A percentile compares a stretch with the other conserved stretches of the same genome.
phyloP scores from a whole-genome alignment of 2,113 vertebrate genomes.

The Planiliza haematocheilus region DNA sequence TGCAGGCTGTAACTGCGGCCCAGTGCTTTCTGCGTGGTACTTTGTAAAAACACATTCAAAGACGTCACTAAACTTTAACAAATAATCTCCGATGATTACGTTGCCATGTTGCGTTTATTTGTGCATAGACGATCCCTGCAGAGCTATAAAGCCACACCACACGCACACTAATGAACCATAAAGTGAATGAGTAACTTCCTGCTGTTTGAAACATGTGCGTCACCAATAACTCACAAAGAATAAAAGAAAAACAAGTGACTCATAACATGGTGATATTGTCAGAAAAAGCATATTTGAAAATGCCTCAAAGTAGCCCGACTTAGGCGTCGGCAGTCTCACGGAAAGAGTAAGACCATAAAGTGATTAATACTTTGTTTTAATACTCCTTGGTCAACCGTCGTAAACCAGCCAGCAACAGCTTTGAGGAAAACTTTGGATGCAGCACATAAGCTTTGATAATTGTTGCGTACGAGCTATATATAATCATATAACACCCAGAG shows the following conservation, averaged over 20 bases:
- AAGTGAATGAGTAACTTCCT: conserved; percentile 20
- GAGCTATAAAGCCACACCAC: neutral
- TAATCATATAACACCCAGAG: conserved; percentile 21
- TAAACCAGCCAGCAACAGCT: neutral
- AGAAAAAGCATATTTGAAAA: neutral
- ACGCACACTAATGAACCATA: conserved; percentile 10
- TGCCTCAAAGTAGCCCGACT: neutral
- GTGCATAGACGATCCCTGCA: neutral
- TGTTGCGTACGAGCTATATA: conserved; percentile 18
- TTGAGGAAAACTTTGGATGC: conserved; percentile 27
- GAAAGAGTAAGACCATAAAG: neutral
- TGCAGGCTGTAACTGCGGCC: no score
- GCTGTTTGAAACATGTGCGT: neutral
- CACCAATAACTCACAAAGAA: neutral
- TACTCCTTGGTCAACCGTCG: neutral
- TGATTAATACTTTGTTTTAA: neutral
- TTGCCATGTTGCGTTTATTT: neutral
- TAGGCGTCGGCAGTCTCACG: neutral
- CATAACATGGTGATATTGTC: no score
- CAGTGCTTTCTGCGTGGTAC: no score
- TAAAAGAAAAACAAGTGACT: conserved; percentile 24
- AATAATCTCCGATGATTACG: no score
- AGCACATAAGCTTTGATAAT: conserved; percentile 18
- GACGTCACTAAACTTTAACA: neutral
- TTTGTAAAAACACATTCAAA: neutral